Percentiles rank a stretch among this genome's conserved stretches.
These are phyloP conservation scores for Anabacerthia variegaticeps DNA, from an alignment of 2,797 vertebrate genomes.

Conservation along the genomic window DNA sequence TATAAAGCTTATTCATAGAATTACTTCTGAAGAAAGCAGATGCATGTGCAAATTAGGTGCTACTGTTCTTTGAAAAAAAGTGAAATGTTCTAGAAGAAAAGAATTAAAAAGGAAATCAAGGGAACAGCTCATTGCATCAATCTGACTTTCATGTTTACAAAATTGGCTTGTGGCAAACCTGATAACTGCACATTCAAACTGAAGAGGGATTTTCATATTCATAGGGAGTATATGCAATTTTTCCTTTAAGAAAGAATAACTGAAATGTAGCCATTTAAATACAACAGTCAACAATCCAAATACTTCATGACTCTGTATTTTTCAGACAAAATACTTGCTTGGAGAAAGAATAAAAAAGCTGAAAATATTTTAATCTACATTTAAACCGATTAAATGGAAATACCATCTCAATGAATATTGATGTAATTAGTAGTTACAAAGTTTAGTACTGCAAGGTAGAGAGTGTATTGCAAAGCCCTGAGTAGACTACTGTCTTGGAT, in stretches of 20 bases:
- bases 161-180: neutral
- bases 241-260: neutral
- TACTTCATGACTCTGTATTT: neutral
- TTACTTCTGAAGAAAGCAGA: neutral
- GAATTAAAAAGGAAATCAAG: neutral
- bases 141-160: neutral
- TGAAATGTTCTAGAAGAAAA: neutral
- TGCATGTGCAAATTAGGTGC: fast-evolving
- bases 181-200: neutral
- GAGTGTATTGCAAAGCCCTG: neutral
- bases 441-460: neutral
- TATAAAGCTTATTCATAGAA: neutral
- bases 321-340: neutral
- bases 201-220: neutral
- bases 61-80: neutral
- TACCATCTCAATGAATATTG: neutral
- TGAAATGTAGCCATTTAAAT: neutral
- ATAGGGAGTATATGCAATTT: neutral
- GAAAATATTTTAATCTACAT: neutral
- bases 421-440: neutral
- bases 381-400: neutral
- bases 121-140: neutral
- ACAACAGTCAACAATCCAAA: neutral
- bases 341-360: neutral
- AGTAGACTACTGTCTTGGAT: neutral